Percentiles rank a stretch among this genome's conserved stretches.
phyloP scores from a whole-genome alignment of 2,888 invertebrate species.

The Ferdinandea cuprea region DNA sequence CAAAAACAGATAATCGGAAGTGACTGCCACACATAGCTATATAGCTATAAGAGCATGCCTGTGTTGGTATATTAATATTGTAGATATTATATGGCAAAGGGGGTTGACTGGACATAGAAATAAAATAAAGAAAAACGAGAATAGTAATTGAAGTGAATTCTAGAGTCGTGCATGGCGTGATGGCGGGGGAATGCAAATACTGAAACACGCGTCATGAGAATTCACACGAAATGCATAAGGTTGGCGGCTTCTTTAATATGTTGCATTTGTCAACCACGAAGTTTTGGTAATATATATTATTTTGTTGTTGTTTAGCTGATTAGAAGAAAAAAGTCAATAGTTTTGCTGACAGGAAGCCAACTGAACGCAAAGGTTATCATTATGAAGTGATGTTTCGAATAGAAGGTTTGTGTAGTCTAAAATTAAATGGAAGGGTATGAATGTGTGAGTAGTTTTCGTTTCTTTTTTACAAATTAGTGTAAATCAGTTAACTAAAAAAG shows the following conservation, averaged over 20 bases:
- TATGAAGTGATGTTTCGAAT: not conserved
- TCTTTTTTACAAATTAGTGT: too few relatives aligned
- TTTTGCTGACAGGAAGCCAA: constrained; percentile 31
- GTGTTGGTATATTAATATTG: constrained; percentile 1
- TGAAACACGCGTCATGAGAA: constrained; percentile 36
- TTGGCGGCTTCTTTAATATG: constrained; percentile 29
- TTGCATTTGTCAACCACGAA: constrained; percentile 24
- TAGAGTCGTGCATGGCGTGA: constrained; percentile 53
- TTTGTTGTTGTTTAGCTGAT: constrained; percentile 23
- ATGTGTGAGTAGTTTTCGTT: too few relatives aligned
- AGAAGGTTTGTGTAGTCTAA: not conserved
- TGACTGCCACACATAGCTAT: constrained; percentile 1
- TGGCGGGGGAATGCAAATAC: constrained; percentile 44
- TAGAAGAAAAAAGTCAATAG: constrained; percentile 18
- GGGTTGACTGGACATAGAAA: not conserved
- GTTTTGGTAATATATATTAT: constrained; percentile 5
- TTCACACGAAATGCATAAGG: constrained; percentile 18
- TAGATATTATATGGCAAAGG: not conserved
- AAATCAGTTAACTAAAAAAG: too few relatives aligned
- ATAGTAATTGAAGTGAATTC: constrained; percentile 43
- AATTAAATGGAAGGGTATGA: too few relatives aligned
- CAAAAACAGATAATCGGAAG: constrained; percentile 31
- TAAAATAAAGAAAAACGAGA: not conserved
- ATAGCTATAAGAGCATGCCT: too few relatives aligned
- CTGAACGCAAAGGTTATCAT: not conserved